Conservation (phyloP, 2,113 vertebrate genomes). For the Labrus mixtus region DNA sequence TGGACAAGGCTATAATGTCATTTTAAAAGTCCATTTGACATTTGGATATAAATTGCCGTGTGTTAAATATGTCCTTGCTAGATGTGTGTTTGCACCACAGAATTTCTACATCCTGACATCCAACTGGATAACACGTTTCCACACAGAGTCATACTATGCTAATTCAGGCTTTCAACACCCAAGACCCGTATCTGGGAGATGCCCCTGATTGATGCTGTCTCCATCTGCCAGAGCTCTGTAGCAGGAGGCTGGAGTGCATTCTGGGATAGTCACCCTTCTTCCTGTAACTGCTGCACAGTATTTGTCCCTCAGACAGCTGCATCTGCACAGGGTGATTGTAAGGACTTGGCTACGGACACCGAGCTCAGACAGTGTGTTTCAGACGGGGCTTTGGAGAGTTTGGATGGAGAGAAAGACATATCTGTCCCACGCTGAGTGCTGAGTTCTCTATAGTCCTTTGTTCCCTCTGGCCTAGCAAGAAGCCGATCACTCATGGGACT, state of each 20-base stretch:
- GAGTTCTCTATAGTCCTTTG: constrained; percentile 76
- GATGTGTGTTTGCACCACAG: constrained; percentile 7
- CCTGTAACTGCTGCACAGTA: constrained; percentile 50
- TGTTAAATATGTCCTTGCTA: not conserved
- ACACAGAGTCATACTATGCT: constrained; percentile 31
- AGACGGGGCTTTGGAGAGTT: constrained; percentile 58
- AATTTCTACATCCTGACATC: constrained; percentile 21
- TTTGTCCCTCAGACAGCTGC: constrained; percentile 68
- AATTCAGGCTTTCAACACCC: constrained; percentile 65
- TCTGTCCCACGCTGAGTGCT: constrained; percentile 70
- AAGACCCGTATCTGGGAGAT: constrained; percentile 53
- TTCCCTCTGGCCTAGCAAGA: constrained; percentile 74
- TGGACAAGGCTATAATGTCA: constrained; percentile 24
- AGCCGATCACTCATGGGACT: constrained; percentile 75
- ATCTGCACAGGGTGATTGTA: constrained; percentile 63
- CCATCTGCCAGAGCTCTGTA: constrained; percentile 51
- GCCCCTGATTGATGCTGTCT: constrained; percentile 64
- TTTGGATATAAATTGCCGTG: constrained; percentile 20
- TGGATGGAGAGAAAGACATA: constrained; percentile 67
- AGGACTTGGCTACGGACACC: constrained; percentile 59
- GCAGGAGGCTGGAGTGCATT: constrained; percentile 51
- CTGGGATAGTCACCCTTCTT: constrained; percentile 46
- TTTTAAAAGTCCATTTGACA: constrained; percentile 36
- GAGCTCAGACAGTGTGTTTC: constrained; percentile 48
- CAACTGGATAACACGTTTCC: constrained; percentile 48